Conservation (phyloP, 2,888 invertebrate species). For the Uropetala carovei region DNA sequence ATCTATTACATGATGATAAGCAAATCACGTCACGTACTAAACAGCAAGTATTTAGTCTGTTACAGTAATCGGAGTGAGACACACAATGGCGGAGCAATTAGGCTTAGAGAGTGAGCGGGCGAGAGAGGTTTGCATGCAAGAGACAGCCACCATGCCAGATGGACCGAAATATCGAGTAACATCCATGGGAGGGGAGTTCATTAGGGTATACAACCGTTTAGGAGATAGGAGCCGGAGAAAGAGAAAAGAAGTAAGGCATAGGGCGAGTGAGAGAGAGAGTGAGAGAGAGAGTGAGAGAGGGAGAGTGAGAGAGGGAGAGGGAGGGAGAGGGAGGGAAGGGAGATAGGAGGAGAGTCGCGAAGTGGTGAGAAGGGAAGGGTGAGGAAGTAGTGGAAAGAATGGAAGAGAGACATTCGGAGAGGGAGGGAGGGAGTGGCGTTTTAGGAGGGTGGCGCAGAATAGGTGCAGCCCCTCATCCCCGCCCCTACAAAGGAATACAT, state of each 20-base stretch:
- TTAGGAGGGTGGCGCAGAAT: constrained; percentile 11
- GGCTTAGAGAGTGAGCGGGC: constrained; percentile 3
- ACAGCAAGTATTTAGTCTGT: constrained; percentile 30
- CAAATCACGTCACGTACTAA: neutral
- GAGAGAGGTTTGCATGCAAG: constrained; percentile 18
- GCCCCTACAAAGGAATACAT: constrained; percentile 52
- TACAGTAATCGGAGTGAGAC: neutral
- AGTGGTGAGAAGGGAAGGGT: neutral
- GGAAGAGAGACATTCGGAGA: neutral
- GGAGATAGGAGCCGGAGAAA: neutral
- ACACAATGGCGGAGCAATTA: constrained; percentile 31
- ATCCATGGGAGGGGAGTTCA: neutral
- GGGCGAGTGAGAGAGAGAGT: neutral
- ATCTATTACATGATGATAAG: neutral
- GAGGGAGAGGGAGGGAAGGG: neutral
- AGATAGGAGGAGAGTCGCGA: neutral
- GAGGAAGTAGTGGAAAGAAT: neutral
- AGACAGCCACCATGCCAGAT: constrained; percentile 32
- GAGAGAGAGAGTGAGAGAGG: constrained; percentile 2
- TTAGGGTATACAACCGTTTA: constrained; percentile 46
- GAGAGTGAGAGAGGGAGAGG: neutral
- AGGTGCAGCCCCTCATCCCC: constrained; percentile 4
- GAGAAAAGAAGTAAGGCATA: too few species aligned
- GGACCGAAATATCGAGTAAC: constrained; percentile 13
- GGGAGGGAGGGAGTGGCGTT: neutral